These are phyloP conservation scores for Pipistrellus pipistrellus DNA, from an alignment of 2,797 vertebrate genomes.

Conservation along the genomic window DNA sequence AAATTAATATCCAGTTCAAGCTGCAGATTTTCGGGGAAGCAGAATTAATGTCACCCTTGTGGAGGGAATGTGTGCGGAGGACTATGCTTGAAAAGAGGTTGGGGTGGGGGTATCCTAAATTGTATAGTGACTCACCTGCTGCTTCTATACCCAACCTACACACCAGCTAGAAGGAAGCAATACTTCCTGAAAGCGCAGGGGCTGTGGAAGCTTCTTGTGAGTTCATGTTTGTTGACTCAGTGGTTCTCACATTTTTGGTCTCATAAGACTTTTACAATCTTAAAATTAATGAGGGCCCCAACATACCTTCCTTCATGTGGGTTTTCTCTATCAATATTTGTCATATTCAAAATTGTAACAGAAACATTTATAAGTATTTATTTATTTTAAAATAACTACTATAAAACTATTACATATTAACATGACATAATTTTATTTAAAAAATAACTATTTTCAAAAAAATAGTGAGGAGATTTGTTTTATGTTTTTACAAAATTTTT, in stretches of 20 bases:
- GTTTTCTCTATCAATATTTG: constrained; percentile 63
- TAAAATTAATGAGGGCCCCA: constrained; percentile 50
- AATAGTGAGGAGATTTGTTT: not conserved
- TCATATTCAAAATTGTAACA: constrained; percentile 67
- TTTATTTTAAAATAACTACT: constrained; percentile 56
- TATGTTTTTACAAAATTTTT: constrained; percentile 8
- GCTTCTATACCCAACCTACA: not conserved
- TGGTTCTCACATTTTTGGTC: constrained; percentile 53
- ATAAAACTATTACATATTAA: constrained; percentile 28
- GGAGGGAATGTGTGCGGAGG: not conserved
- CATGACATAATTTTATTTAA: constrained; percentile 1
- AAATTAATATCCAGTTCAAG: not conserved
- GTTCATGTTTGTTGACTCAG: constrained; percentile 31
- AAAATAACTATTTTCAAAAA: constrained; percentile 51
- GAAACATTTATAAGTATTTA: constrained; percentile 34
- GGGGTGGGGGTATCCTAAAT: not conserved
- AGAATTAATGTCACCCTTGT: not conserved
- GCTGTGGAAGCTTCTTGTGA: not conserved
- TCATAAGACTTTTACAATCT: constrained; percentile 54
- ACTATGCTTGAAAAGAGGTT: not conserved
- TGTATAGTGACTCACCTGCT: not conserved
- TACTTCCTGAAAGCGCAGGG: not conserved
- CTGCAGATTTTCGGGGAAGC: not conserved
- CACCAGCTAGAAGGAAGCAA: not conserved
- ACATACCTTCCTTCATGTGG: constrained; percentile 52